Evolutionary conservation across 2,797 vertebrate species (phyloP).

Genomic region (Enteromius afrohamiltoni): DNA sequence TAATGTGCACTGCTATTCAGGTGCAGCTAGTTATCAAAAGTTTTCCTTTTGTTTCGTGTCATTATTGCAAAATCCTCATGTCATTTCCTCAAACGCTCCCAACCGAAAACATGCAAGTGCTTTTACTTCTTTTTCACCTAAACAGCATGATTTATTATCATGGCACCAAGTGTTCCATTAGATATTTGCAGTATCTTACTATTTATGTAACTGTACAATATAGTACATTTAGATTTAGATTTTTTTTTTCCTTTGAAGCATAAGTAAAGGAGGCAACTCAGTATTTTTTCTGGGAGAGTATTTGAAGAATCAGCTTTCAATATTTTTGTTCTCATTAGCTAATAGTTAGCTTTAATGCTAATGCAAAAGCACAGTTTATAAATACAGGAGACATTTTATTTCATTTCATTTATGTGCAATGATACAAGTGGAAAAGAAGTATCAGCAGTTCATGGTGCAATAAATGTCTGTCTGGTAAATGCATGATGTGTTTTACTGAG

Average conservation of each 20-base stretch:
- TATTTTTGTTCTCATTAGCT: background rate
- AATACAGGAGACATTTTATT: background rate
- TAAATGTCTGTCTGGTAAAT: background rate
- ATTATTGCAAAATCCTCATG: constrained; percentile 44
- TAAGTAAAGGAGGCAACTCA: background rate
- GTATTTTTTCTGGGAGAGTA: background rate
- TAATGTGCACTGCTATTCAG: constrained; percentile 87
- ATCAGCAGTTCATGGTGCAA: background rate
- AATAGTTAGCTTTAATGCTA: background rate
- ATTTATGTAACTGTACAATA: background rate
- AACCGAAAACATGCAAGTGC: constrained; percentile 8
- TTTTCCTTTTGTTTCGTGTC: background rate
- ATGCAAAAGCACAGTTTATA: background rate
- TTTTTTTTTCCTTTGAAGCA: background rate
- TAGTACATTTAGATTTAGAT: background rate
- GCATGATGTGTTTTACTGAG: constrained; percentile 10
- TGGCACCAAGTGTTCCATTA: background rate
- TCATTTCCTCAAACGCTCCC: constrained; percentile 26
- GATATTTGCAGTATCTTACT: background rate
- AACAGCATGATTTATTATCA: background rate
- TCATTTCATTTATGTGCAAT: background rate
- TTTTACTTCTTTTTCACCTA: constrained; percentile 51
- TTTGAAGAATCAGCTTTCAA: background rate
- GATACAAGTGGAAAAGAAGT: constrained; percentile 35
- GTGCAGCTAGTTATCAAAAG: constrained; percentile 76